These are phyloP conservation scores for Venusia cambrica DNA, from an alignment of 2,888 invertebrate genomes.

Conservation along the genomic window DNA sequence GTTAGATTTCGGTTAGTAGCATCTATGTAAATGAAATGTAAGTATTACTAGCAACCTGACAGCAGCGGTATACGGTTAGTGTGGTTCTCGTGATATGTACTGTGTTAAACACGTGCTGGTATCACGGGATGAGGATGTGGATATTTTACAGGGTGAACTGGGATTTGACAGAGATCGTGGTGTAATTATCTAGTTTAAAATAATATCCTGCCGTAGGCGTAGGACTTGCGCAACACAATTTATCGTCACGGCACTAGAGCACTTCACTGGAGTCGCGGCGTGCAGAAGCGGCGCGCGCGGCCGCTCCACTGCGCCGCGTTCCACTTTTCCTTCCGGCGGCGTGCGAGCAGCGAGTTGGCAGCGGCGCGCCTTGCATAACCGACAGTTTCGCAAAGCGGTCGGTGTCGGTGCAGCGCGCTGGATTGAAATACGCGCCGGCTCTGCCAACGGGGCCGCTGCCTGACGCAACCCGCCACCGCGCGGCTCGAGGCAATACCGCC, in stretches of 20 bases:
- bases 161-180: conserved; percentile 53
- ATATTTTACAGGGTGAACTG: conserved; percentile 42
- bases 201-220: conserved; percentile 74
- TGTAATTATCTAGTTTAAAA: conserved; percentile 70
- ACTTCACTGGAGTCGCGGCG: conserved; percentile 71
- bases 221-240: conserved; percentile 76
- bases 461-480: conserved; percentile 56
- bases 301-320: conserved; percentile 76
- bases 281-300: conserved; percentile 74
- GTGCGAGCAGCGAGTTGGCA: conserved; percentile 75
- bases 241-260: conserved; percentile 73
- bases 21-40: conserved; percentile 9
- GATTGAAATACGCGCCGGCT: conserved; percentile 74
- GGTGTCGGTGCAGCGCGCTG: conserved; percentile 70
- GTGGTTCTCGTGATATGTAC: conserved; percentile 49
- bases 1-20: conserved; percentile 15
- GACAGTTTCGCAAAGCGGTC: conserved; percentile 77
- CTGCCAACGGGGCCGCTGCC: conserved; percentile 61
- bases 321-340: conserved; percentile 79
- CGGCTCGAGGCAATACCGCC: conserved; percentile 26
- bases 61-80: conserved; percentile 41
- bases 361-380: conserved; percentile 79
- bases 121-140: conserved; percentile 30
- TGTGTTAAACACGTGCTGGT: conserved; percentile 48
- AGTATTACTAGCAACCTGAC: conserved; percentile 36